Evolutionary conservation across 2,888 invertebrate species (phyloP).

Genomic region (Ecliptopera silaceata): DNA sequence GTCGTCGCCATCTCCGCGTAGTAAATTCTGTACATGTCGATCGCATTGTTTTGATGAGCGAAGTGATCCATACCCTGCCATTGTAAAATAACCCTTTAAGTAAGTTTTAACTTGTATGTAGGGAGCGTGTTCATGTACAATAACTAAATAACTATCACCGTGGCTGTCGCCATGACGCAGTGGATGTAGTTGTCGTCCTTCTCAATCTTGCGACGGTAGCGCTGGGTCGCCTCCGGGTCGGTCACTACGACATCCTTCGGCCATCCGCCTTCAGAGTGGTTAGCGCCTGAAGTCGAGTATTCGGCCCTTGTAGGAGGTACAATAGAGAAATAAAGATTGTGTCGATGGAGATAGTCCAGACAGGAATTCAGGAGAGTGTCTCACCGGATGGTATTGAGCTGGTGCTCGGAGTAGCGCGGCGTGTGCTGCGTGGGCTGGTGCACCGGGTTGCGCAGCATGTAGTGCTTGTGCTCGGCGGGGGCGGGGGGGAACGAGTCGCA

Average conservation of each 20-base stretch:
- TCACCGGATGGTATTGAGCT: slow-evolving; percentile 83
- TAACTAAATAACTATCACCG: slow-evolving; percentile 43
- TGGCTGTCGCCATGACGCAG: slow-evolving; percentile 82
- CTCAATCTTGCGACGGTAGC: slow-evolving; percentile 90
- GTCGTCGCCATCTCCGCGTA: slow-evolving; percentile 88
- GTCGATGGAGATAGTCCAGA: too few relatives aligned
- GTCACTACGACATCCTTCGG: slow-evolving; percentile 86
- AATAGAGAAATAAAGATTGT: too few relatives aligned
- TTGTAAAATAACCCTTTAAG: neutral
- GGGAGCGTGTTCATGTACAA: too few relatives aligned
- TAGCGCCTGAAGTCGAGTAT: slow-evolving; percentile 81
- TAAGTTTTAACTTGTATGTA: too few relatives aligned
- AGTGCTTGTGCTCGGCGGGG: slow-evolving; percentile 57
- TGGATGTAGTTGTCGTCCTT: slow-evolving; percentile 90
- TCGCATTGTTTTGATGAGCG: slow-evolving; percentile 94
- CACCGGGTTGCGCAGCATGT: slow-evolving; percentile 80
- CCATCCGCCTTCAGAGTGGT: slow-evolving; percentile 93
- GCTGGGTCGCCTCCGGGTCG: slow-evolving; percentile 87
- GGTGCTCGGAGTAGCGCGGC: slow-evolving; percentile 61
- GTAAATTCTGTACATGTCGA: slow-evolving; percentile 95
- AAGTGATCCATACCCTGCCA: slow-evolving; percentile 90
- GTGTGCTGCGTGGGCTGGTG: slow-evolving; percentile 73
- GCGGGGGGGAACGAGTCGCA: slow-evolving; percentile 65
- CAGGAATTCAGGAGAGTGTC: slow-evolving; percentile 17
- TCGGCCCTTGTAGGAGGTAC: slow-evolving; percentile 71